These are phyloP conservation scores for Mycetomoellerius zeteki DNA, from an alignment of 1,140 invertebrate species.

Conservation along the genomic window DNA sequence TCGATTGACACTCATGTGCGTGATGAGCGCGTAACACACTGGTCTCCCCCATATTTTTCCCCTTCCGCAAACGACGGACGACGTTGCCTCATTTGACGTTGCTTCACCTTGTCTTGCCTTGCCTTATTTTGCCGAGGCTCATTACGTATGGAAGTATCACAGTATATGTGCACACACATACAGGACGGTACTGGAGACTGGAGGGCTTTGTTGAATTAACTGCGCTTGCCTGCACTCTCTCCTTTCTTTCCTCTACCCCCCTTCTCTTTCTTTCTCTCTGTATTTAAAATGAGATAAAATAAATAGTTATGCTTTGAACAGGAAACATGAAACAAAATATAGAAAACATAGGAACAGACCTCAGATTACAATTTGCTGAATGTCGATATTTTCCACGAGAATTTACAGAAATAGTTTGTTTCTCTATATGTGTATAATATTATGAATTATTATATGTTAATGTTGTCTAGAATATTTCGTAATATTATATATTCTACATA, in stretches of 20 bases:
- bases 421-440: not conserved
- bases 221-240: constrained; percentile 47
- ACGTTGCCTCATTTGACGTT: not conserved
- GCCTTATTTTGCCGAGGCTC: not conserved
- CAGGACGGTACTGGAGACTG: too few species aligned
- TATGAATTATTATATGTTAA: not conserved
- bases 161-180: not conserved
- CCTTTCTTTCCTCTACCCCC: not conserved
- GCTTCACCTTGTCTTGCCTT: not conserved
- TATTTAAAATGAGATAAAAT: not conserved
- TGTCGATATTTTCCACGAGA: not conserved
- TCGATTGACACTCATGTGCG: constrained; percentile 65
- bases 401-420: not conserved
- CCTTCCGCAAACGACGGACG: constrained; percentile 52
- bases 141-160: not conserved
- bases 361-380: not conserved
- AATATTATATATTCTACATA: not conserved
- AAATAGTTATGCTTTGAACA: not conserved
- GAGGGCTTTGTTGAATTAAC: constrained; percentile 14
- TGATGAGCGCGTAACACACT: constrained; percentile 41
- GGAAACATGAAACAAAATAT: not conserved
- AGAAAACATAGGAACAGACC: not conserved
- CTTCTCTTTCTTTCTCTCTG: not conserved
- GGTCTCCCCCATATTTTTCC: constrained; percentile 60
- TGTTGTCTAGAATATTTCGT: not conserved